These are phyloP conservation scores for Lerema accius DNA, from an alignment of 1,140 invertebrate species.

Conservation along the genomic window DNA sequence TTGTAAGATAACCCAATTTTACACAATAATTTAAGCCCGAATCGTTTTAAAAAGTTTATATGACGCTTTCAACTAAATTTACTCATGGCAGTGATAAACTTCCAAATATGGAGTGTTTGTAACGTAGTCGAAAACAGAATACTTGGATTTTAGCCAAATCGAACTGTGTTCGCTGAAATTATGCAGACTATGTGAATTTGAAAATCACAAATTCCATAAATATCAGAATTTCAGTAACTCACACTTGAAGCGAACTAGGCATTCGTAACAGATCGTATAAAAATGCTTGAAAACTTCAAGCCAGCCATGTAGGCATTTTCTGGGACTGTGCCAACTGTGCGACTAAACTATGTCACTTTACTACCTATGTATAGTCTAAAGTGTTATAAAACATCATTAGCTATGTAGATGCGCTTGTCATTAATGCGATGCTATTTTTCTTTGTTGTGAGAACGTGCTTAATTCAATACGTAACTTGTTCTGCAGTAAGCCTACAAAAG, in stretches of 20 bases:
- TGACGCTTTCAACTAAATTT: neutral
- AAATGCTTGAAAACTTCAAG: neutral
- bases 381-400: constrained; percentile 3
- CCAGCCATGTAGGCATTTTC: constrained; percentile 4
- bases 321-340: constrained; percentile 12
- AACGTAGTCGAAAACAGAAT: neutral
- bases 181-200: too few relatives aligned
- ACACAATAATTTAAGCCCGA: neutral
- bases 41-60: too few relatives aligned
- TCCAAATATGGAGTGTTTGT: neutral
- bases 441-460: neutral
- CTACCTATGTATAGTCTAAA: neutral
- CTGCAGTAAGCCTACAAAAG: too few relatives aligned
- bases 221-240: too few relatives aligned
- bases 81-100: neutral
- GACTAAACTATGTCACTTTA: constrained; percentile 9
- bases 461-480: neutral
- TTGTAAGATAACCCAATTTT: too few relatives aligned
- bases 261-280: neutral
- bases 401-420: neutral
- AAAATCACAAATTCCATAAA: too few relatives aligned
- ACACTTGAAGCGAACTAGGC: neutral
- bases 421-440: neutral
- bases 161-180: neutral
- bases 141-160: neutral